Conservation (phyloP, 2,797 vertebrate genomes). For the Coregonus suidteri region DNA sequence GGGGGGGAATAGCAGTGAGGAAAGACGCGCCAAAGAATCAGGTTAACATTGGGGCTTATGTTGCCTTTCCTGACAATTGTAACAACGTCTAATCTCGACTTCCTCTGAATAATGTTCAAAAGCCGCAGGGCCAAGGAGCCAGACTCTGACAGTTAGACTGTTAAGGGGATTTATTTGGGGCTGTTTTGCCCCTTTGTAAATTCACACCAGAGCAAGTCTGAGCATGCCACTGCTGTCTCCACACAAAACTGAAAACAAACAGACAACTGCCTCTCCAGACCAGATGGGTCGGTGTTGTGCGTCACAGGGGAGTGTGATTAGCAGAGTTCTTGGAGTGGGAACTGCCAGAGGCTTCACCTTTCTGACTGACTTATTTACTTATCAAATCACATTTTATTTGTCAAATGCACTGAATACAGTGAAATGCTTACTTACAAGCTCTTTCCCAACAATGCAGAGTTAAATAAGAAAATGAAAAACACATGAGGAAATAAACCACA, state of each 20-base stretch:
- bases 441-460: no score
- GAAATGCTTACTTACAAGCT: no score
- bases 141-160: conserved; percentile 20
- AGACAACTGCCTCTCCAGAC: conserved; percentile 20
- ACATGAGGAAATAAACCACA: no score
- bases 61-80: conserved; percentile 23
- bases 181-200: conserved; percentile 40
- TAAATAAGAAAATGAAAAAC: no score
- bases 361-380: background rate
- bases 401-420: no score
- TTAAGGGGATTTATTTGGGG: conserved; percentile 36
- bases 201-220: background rate
- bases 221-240: conserved; percentile 29
- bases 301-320: conserved; percentile 1
- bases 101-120: conserved; percentile 31
- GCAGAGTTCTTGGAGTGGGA: background rate
- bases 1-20: background rate
- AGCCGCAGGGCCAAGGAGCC: conserved; percentile 23
- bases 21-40: background rate
- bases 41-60: conserved; percentile 4
- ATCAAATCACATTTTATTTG: no score
- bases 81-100: conserved; percentile 28
- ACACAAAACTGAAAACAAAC: conserved; percentile 9
- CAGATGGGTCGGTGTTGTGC: conserved; percentile 32
- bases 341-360: background rate